Evolutionary conservation across 2,888 invertebrate genomes (phyloP).

Genomic region (Nymphalis polychloros): DNA sequence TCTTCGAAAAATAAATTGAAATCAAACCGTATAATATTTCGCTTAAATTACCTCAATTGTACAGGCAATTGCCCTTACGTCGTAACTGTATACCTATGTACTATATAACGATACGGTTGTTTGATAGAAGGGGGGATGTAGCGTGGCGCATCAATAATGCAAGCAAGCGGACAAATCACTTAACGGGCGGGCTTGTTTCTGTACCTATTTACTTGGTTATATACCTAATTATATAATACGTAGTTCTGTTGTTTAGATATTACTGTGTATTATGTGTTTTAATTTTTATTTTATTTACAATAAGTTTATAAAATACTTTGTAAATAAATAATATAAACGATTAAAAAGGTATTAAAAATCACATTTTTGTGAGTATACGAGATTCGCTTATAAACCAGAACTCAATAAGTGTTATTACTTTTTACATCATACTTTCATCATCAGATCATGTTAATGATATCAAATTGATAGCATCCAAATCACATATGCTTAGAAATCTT

Average conservation of each 20-base stretch:
- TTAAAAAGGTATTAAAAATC: no score
- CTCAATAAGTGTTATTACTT: no score
- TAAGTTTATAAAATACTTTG: no score
- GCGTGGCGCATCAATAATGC: conserved; percentile 65
- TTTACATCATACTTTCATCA: no score
- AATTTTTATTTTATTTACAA: no score
- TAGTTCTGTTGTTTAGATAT: neutral
- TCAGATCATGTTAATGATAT: no score
- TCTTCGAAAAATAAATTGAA: neutral
- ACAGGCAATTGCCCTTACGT: conserved; percentile 5
- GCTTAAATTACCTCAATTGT: conserved; percentile 22
- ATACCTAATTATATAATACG: conserved; percentile 12
- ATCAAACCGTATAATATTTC: neutral
- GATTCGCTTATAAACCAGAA: no score
- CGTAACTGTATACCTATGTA: conserved; percentile 7
- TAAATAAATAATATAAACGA: no score
- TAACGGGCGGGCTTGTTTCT: conserved; percentile 48
- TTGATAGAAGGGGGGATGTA: conserved; percentile 35
- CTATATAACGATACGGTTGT: conserved; percentile 13
- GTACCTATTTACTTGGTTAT: conserved; percentile 24
- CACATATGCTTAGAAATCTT: no score
- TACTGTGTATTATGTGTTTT: no score
- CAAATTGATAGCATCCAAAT: no score
- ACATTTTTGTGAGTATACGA: no score
- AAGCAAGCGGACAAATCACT: conserved; percentile 72